Base-by-base conservation (phyloP, 2,797 vertebrate species). In the Percopsis omiscomaycus region DNA sequence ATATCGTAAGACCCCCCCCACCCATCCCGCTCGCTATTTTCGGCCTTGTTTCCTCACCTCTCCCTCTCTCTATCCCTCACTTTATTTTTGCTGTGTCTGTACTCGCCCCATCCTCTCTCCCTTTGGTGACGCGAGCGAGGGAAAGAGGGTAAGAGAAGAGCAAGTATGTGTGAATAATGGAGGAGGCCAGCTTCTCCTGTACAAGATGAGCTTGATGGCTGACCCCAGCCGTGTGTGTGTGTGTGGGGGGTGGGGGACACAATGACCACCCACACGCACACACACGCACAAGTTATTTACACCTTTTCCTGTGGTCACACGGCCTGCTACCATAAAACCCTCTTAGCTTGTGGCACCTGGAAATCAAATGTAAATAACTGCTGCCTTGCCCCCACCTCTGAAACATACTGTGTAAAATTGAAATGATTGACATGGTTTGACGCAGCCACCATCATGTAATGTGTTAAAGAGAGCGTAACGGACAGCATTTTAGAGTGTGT, bases 131-230 rank as follows among this genome's bases (percentile, higher is more conserved):
- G 74, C 37, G 55, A 79, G 59, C 68, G 46, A 48, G n/a, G 46
- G 46, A 48, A 10, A 48, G 47, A 48, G 47, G 8, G 71, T 59
- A 61, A 27, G 57, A 79, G 51, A 67, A 64, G 73, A 69, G 68
- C 77, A 68, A 86, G 81, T 83, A 78, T 58, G 57, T 63, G 80
- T 89, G 77, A 89, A 85, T 89, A 87, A 89, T 88, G 55, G 80
- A 89, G 71, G 66, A 86, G 66, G 61, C 77, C 77, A 75, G 78
- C 59, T 75, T 81, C 83, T 79, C 72, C 78, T 74, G 85, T 84
- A 89, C 76, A 69, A 88, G 78, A 81, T 79, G 87, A 78, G 73
- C 79, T 83, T 88, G 84, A 88, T 85, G 84, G 83, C 71, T 46
- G 68, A 84, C 75, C 66, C 73, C 65, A 32, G 66, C 59, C 69